Conservation (phyloP, 2,797 vertebrate species). For the Ctenopoma kingsleyae region DNA sequence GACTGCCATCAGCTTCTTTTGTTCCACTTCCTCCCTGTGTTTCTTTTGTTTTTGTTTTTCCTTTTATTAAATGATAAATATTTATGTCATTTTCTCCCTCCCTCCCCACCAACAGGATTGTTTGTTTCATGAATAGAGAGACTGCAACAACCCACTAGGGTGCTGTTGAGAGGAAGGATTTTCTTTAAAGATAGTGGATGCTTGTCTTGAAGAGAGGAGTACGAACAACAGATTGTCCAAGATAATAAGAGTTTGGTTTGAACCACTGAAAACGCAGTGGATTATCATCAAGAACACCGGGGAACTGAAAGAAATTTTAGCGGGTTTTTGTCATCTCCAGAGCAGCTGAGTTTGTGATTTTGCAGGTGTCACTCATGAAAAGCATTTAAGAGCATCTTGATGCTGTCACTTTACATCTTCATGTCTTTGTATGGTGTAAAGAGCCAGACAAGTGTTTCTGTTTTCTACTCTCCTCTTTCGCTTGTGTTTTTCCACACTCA, state of each 20-base stretch:
- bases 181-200: slow-evolving; percentile 74
- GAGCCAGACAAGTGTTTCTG: slow-evolving; percentile 7
- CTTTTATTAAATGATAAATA: slow-evolving; percentile 87
- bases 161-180: slow-evolving; percentile 78
- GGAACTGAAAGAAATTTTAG: slow-evolving; percentile 37
- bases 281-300: slow-evolving; percentile 44
- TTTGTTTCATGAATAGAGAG: slow-evolving; percentile 80
- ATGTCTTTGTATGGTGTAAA: slow-evolving; percentile 22
- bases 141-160: slow-evolving; percentile 76
- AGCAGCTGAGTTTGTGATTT: slow-evolving; percentile 30
- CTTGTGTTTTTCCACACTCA: slow-evolving; percentile 7
- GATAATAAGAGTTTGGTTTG: slow-evolving; percentile 68
- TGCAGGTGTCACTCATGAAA: slow-evolving; percentile 29
- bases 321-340: slow-evolving; percentile 28
- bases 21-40: slow-evolving; percentile 85
- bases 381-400: slow-evolving; percentile 15
- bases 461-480: neutral
- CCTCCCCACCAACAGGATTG: slow-evolving; percentile 68
- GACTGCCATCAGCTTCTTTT: slow-evolving; percentile 87
- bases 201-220: slow-evolving; percentile 67
- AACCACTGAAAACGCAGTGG: slow-evolving; percentile 50
- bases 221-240: slow-evolving; percentile 68
- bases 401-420: slow-evolving; percentile 13
- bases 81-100: slow-evolving; percentile 78
- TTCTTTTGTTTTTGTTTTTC: slow-evolving; percentile 86